Base-by-base conservation (phyloP, 2,888 invertebrate species). In the Meteorus cinctellus region DNA sequence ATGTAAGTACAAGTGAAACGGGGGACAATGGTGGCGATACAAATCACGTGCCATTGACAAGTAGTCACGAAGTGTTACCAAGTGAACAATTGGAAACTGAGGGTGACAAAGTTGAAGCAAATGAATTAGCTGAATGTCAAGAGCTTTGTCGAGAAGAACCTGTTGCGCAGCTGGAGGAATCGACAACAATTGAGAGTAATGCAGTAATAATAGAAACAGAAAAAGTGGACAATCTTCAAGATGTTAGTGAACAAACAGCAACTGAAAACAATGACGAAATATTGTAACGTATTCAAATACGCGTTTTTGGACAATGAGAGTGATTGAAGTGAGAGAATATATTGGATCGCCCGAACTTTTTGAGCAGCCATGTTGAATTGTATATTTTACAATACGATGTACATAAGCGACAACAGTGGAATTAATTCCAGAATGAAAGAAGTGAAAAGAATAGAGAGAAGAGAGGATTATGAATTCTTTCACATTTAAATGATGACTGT, bases 301-400 rank as follows among this genome's bases (percentile, higher is more conserved):
- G 16, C 55, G 63, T 67, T 41, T 69, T 78, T 75, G 62, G 79
- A 79, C 69, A 72, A 78, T 74, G 78, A 79, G 79, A 81, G 81
- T 81, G 80, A 80, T 80, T 78, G 79, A 80, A 81, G 80, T 78
- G 78, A 79, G 78, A 77, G 72, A 76, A 72, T 75, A 41, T 76
- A 77, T 77, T 76, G 77, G 74, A 80, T 81, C 77, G 78, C 77
- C 63, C 65, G 55, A 48, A 29, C 31, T 69, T 51, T 24, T 12
- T 41, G 8, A 12, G 29, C n/a, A 31, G 45, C 31, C 41, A n/a
- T 31, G 29, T 55, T 68, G 55, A 66, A 36, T 72, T 76, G 76
- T 76, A 73, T 77, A 74, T 74, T 59, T 48, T 29, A 69, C 66
- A 74, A 63, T 77, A 72, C 76, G 77, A 77, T 81, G 81, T 80